A percentile compares a stretch with the other conserved stretches of the same genome.
These are phyloP conservation scores for Montipora foliosa DNA, from an alignment of 64 coral and sea anemone genomes.

Conservation along the genomic window DNA sequence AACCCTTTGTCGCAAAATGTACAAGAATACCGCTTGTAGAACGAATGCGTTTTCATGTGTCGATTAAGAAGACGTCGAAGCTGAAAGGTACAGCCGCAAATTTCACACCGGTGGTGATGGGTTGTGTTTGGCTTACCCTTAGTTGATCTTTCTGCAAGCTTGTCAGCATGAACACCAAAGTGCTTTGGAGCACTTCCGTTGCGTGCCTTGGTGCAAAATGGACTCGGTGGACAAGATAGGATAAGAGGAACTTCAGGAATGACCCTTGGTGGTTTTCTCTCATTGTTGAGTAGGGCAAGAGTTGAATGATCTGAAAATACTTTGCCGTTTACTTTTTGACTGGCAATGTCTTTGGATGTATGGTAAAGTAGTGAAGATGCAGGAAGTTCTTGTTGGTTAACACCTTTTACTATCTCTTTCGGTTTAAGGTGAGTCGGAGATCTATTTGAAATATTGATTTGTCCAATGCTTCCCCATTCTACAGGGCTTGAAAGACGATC, in stretches of 20 bases:
- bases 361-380: background rate
- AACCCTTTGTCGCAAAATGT: slow-evolving; percentile 95
- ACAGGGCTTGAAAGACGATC: background rate
- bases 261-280: background rate
- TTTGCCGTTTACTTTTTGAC: background rate
- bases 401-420: background rate
- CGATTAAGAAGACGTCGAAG: slow-evolving; percentile 82
- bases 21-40: slow-evolving; percentile 96
- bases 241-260: background rate
- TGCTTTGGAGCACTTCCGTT: background rate
- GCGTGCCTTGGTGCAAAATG: background rate
- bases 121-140: background rate
- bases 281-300: background rate
- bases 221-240: background rate
- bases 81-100: slow-evolving; percentile 75
- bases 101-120: slow-evolving; percentile 77
- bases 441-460: background rate
- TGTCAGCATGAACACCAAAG: background rate
- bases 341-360: background rate
- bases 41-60: slow-evolving; percentile 97
- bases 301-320: slow-evolving; percentile 16
- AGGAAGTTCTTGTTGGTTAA: background rate
- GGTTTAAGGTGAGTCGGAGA: background rate
- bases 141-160: background rate
- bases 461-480: background rate